Evolutionary conservation across 2,888 invertebrate genomes (phyloP).

Genomic region (Platycheirus albimanus): DNA sequence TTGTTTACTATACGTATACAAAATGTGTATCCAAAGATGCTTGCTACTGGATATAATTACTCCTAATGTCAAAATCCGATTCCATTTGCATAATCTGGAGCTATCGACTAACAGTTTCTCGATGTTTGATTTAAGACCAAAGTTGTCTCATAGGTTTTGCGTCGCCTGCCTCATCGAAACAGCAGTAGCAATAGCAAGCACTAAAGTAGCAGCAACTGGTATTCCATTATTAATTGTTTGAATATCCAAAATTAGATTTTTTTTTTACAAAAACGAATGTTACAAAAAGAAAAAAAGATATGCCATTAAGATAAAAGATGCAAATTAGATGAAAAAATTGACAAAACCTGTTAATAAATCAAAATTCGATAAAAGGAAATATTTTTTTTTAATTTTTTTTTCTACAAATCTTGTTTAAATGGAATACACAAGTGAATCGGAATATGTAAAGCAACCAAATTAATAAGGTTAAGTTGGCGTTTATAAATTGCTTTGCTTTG

Average conservation of each 20-base stretch:
- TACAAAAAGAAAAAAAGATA: slow-evolving; percentile 43
- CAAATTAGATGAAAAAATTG: slow-evolving; percentile 55
- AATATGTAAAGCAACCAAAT: slow-evolving; percentile 49
- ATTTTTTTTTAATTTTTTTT: slow-evolving; percentile 24
- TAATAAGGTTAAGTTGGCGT: slow-evolving; percentile 38
- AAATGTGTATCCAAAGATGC: slow-evolving; percentile 35
- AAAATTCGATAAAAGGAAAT: slow-evolving; percentile 41
- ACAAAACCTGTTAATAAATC: slow-evolving; percentile 60
- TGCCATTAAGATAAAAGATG: slow-evolving; percentile 65
- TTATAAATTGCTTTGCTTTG: slow-evolving; percentile 55
- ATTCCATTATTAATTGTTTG: slow-evolving; percentile 63
- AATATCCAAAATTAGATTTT: slow-evolving; percentile 42
- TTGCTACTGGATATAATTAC: slow-evolving; percentile 71
- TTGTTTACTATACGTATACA: slow-evolving; percentile 23
- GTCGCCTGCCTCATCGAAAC: slow-evolving; percentile 1
- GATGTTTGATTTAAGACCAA: slow-evolving; percentile 58
- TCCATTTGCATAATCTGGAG: slow-evolving; percentile 61
- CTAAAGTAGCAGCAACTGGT: slow-evolving; percentile 56
- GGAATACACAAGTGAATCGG: slow-evolving; percentile 29
- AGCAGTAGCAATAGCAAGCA: slow-evolving; percentile 14
- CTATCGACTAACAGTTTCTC: slow-evolving; percentile 61
- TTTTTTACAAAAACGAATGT: slow-evolving; percentile 38
- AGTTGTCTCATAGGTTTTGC: slow-evolving; percentile 25
- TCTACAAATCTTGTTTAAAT: slow-evolving; percentile 50
- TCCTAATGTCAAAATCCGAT: slow-evolving; percentile 54